phyloP scores from a whole-genome alignment of 30 jellyfish, hydroid and myxozoan species.

The Pseudorhiza aurosa region DNA sequence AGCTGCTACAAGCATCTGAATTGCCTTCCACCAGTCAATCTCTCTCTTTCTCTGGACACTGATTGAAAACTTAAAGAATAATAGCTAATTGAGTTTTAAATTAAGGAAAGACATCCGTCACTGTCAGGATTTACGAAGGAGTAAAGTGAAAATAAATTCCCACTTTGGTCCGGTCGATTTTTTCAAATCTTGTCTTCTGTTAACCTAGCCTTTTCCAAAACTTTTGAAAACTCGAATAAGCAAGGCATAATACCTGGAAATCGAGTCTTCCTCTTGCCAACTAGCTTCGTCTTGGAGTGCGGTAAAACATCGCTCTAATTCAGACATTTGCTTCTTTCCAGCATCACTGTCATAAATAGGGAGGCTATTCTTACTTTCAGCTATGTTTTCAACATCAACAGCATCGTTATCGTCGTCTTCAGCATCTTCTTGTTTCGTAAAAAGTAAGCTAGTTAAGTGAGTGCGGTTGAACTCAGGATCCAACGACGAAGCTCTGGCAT shows the following conservation, averaged over 20 bases:
- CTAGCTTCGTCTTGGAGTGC: slow-evolving; percentile 71
- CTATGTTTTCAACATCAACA: slow-evolving; percentile 39
- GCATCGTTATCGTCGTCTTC: not conserved
- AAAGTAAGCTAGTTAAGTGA: slow-evolving; percentile 52
- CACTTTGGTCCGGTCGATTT: too few relatives aligned
- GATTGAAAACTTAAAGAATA: too few relatives aligned
- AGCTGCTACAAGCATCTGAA: too few relatives aligned
- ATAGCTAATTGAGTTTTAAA: too few relatives aligned
- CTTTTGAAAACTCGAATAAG: too few relatives aligned
- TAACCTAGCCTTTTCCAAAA: too few relatives aligned
- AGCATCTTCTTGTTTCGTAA: slow-evolving; percentile 15
- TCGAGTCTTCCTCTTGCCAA: slow-evolving; percentile 83
- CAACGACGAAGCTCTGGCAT: slow-evolving; percentile 69
- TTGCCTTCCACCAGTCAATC: too few relatives aligned
- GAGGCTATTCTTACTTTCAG: not conserved
- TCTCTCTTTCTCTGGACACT: too few relatives aligned
- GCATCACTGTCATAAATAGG: slow-evolving; percentile 69
- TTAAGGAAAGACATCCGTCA: too few relatives aligned
- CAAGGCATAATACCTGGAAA: slow-evolving; percentile 83
- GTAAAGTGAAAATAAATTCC: too few relatives aligned
- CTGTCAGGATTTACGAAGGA: too few relatives aligned
- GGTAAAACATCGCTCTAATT: slow-evolving; percentile 74
- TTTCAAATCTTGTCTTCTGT: too few relatives aligned
- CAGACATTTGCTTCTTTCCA: slow-evolving; percentile 79
- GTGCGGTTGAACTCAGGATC: slow-evolving; percentile 84